phyloP scores from a whole-genome alignment of 2,888 invertebrate genomes.

The Morinoia aosen region DNA sequence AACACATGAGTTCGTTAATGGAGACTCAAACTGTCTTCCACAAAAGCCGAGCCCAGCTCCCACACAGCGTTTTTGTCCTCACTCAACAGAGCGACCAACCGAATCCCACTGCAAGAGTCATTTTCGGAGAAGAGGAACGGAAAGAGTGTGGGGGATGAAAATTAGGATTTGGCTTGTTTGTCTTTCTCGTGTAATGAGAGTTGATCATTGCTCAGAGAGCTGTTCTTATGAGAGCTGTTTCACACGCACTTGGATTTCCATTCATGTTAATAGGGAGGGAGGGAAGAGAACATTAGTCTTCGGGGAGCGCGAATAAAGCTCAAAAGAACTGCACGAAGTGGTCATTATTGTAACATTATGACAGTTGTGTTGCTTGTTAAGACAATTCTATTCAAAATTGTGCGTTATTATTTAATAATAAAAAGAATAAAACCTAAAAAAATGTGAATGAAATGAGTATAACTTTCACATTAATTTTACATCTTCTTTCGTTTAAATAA shows the following conservation, averaged over 20 bases:
- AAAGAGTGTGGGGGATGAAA: background rate
- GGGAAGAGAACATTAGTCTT: background rate
- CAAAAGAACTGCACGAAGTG: background rate
- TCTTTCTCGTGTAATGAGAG: constrained; percentile 23
- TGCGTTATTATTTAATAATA: no score
- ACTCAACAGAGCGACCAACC: background rate
- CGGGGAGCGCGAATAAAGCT: background rate
- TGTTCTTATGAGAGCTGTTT: background rate
- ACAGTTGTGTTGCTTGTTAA: background rate
- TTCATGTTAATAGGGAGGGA: background rate
- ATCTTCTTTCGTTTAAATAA: no score
- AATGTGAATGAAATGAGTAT: no score
- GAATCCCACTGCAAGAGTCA: background rate
- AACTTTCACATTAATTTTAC: no score
- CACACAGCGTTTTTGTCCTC: background rate
- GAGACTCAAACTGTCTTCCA: background rate
- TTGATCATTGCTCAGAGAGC: background rate
- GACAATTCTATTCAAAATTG: no score
- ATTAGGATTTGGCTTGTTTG: background rate
- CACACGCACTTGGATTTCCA: background rate
- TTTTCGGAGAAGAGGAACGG: background rate
- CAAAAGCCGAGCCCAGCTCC: background rate
- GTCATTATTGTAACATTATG: background rate
- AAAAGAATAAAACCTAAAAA: no score
- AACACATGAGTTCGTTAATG: background rate